Conservation (phyloP, 2,888 invertebrate species). For the Strigamia maritima region DNA sequence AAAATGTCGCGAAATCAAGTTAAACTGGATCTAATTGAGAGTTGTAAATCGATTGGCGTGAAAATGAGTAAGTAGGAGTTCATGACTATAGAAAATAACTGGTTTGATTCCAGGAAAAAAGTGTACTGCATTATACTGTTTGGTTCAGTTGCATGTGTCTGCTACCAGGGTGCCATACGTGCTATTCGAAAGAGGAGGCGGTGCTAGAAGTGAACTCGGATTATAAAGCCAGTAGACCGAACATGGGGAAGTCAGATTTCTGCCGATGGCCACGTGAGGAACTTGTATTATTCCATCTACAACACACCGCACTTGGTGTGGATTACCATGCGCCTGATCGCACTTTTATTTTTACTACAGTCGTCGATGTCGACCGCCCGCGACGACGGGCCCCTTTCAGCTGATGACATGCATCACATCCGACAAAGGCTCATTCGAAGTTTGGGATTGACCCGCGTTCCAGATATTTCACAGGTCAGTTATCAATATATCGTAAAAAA, state of each 20-base stretch:
- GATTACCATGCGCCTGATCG: background rate
- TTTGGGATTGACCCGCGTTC: slow-evolving; percentile 17
- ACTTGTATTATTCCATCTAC: background rate
- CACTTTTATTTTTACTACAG: background rate
- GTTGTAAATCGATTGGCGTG: background rate
- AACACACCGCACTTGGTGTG: background rate
- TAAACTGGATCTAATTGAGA: background rate
- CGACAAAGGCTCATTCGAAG: slow-evolving; percentile 19
- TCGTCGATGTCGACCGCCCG: background rate
- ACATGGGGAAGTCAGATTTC: background rate
- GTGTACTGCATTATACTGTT: background rate
- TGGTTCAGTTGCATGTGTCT: background rate
- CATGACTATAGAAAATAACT: background rate
- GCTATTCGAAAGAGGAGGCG: background rate
- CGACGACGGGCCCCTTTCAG: background rate
- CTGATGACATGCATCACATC: slow-evolving; percentile 8
- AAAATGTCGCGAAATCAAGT: too few relatives aligned
- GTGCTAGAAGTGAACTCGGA: background rate
- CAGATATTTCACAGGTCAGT: slow-evolving; percentile 26
- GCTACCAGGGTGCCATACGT: background rate
- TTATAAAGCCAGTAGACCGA: slow-evolving; percentile 3
- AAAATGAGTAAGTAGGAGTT: background rate
- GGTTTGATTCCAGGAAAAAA: background rate
- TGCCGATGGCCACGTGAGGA: background rate
- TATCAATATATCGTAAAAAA: too few relatives aligned